Percentiles rank a stretch among this genome's conserved stretches.
phyloP scores from a whole-genome alignment of 2,113 vertebrate genomes.

The Tragelaphus buxtoni region DNA sequence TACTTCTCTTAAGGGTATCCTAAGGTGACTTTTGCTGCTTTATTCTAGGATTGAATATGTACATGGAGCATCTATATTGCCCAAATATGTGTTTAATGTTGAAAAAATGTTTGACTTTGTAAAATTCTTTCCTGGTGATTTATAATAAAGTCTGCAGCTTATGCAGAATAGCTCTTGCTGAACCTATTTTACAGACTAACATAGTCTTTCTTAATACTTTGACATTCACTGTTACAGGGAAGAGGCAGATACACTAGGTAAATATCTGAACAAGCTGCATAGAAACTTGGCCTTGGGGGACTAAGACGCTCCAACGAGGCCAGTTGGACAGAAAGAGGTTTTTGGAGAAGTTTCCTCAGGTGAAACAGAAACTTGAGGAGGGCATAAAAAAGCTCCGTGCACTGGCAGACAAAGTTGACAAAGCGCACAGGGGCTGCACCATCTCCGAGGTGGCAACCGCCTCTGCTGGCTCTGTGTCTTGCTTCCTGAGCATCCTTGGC shows the following conservation, averaged over 20 bases:
- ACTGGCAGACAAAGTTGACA: background rate
- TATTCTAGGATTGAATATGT: background rate
- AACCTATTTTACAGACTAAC: background rate
- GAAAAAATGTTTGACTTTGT: background rate
- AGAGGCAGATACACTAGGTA: rapidly evolving
- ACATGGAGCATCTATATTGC: background rate
- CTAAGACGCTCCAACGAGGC: background rate
- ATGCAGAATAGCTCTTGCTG: rapidly evolving
- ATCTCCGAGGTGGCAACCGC: background rate
- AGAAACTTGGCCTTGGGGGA: rapidly evolving
- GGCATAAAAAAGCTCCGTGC: background rate
- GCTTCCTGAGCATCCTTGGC: background rate
- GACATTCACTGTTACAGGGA: background rate
- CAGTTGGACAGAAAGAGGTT: background rate
- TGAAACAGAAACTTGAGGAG: background rate
- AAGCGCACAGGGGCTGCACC: background rate
- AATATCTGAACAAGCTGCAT: background rate
- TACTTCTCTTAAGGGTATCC: rapidly evolving
- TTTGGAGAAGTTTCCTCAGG: background rate
- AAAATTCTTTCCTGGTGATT: background rate
- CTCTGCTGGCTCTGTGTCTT: background rate
- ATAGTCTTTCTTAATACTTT: background rate
- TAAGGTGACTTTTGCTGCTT: too few relatives aligned
- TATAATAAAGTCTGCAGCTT: background rate
- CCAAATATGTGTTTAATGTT: background rate